These are phyloP conservation scores for Ophion ventricosus DNA, from an alignment of 2,888 invertebrate genomes.

Conservation along the genomic window DNA sequence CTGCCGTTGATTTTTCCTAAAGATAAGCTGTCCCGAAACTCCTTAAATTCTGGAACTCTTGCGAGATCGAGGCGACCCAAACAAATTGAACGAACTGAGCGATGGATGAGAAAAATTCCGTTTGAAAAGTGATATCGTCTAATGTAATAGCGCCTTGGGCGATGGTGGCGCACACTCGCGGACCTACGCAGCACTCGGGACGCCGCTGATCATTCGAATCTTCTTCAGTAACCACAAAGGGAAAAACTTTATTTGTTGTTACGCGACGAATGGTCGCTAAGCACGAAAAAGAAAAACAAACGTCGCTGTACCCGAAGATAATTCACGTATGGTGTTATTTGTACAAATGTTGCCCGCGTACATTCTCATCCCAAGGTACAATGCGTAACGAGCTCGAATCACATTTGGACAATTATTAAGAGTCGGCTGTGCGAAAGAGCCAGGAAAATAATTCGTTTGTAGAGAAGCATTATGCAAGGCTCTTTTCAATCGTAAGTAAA, in stretches of 20 bases:
- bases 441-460: no score
- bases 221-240: background rate
- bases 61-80: no score
- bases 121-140: background rate
- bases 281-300: slow-evolving; percentile 3
- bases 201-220: slow-evolving; percentile 2
- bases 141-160: background rate
- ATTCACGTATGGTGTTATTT: background rate
- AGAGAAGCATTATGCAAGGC: no score
- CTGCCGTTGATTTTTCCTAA: no score
- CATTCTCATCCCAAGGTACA: background rate
- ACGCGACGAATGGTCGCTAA: slow-evolving; percentile 8
- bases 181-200: background rate
- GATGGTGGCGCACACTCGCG: background rate
- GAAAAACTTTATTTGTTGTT: slow-evolving; percentile 10
- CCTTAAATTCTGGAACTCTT: no score
- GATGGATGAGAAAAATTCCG: background rate
- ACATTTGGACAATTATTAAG: no score
- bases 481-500: no score
- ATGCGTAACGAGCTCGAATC: background rate
- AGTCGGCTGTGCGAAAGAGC: no score
- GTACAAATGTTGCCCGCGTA: background rate
- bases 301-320: background rate
- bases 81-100: background rate
- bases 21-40: no score